Conservation (phyloP, 2,797 vertebrate genomes). For the Anguilla marmorata region DNA sequence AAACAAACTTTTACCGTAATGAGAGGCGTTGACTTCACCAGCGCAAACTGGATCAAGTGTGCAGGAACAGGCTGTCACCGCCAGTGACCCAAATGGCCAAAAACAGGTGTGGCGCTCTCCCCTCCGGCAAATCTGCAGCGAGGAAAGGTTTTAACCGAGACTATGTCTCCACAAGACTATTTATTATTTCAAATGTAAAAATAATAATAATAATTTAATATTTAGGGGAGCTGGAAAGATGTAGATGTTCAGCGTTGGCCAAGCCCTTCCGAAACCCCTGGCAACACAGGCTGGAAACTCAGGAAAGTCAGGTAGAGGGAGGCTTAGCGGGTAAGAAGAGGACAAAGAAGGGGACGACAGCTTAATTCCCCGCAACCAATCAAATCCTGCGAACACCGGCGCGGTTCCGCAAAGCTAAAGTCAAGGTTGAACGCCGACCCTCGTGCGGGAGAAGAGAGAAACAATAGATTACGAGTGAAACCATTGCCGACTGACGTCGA, state of each 20-base stretch:
- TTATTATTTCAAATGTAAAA: constrained; percentile 2
- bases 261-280: not conserved
- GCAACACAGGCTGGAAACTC: not conserved
- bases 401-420: not conserved
- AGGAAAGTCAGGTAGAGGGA: not conserved
- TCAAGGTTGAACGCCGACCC: not conserved
- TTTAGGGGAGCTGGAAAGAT: not conserved
- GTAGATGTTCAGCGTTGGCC: not conserved
- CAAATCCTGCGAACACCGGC: not conserved
- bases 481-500: not conserved
- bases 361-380: not conserved
- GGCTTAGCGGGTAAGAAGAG: not conserved
- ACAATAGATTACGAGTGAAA: not conserved
- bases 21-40: not conserved
- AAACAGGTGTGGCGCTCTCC: not conserved
- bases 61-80: not conserved
- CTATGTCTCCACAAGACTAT: not conserved
- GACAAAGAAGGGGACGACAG: not conserved
- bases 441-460: not conserved
- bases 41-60: not conserved
- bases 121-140: not conserved
- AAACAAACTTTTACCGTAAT: not conserved
- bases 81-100: not conserved
- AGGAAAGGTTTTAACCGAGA: not conserved
- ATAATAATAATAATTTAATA: not conserved